Conservation (phyloP, 2,888 invertebrate species). For the Dynastes tityus region DNA sequence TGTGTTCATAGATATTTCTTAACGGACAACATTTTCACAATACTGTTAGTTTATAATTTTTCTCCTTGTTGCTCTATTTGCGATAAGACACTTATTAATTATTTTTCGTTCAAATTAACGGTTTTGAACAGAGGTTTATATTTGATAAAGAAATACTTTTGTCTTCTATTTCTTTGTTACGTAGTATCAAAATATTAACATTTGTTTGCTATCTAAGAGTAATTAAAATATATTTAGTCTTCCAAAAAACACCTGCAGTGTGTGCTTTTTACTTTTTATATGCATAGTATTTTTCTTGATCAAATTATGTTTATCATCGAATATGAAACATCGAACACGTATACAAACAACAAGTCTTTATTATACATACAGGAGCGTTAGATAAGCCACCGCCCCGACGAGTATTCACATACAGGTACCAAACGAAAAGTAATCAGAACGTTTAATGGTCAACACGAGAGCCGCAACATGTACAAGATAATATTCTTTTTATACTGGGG, state of each 20-base stretch:
- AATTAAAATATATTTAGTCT: conserved; percentile 68
- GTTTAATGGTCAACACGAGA: conserved; percentile 31
- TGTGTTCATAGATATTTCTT: conserved; percentile 46
- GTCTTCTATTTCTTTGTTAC: conserved; percentile 40
- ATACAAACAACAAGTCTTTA: conserved; percentile 62
- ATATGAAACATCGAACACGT: conserved; percentile 67
- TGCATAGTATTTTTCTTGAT: conserved; percentile 35
- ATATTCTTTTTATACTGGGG: background rate
- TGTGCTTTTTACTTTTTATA: conserved; percentile 42
- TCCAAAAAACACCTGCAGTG: conserved; percentile 53
- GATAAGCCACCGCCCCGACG: conserved; percentile 62
- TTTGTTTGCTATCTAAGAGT: conserved; percentile 67
- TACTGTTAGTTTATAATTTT: conserved; percentile 54
- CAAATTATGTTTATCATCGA: conserved; percentile 39
- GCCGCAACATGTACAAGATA: conserved; percentile 37
- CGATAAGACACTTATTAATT: conserved; percentile 63
- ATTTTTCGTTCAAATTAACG: conserved; percentile 58
- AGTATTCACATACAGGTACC: conserved; percentile 64
- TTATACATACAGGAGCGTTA: conserved; percentile 63
- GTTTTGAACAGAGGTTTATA: conserved; percentile 44
- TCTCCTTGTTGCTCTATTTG: conserved; percentile 56
- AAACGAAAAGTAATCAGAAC: conserved; percentile 51
- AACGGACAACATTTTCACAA: conserved; percentile 55
- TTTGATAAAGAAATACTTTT: conserved; percentile 46
- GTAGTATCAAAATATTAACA: conserved; percentile 70